Evolutionary conservation across 2,888 invertebrate species (phyloP).

Genomic region (Agrochola circellaris): DNA sequence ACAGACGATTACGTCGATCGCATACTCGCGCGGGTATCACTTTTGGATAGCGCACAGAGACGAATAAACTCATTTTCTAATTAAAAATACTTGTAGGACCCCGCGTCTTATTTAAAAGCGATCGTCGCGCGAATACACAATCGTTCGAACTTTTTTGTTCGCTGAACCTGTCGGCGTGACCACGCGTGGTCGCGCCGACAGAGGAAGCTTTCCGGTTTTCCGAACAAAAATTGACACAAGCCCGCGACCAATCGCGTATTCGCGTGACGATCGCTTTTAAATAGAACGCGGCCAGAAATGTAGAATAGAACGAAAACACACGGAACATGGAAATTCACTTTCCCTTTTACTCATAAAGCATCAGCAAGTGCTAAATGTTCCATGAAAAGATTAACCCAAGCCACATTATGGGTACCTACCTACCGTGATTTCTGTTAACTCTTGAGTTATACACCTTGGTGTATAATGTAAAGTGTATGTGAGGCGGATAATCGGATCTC

Average conservation of each 20-base stretch:
- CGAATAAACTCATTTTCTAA: neutral
- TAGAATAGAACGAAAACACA: neutral
- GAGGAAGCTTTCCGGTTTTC: too few relatives aligned
- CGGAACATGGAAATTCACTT: neutral
- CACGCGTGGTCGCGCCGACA: too few relatives aligned
- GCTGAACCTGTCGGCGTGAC: too few relatives aligned
- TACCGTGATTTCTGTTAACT: conserved; percentile 24
- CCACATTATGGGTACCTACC: neutral
- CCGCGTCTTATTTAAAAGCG: too few relatives aligned
- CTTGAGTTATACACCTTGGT: too few relatives aligned
- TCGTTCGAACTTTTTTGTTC: too few relatives aligned
- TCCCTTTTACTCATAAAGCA: neutral
- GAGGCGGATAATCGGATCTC: conserved; percentile 41
- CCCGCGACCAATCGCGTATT: too few relatives aligned
- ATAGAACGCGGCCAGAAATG: too few relatives aligned
- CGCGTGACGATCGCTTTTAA: too few relatives aligned
- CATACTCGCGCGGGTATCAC: too few relatives aligned
- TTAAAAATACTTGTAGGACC: neutral
- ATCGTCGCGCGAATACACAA: too few relatives aligned
- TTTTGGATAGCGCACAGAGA: neutral
- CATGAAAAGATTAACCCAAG: conserved; percentile 21
- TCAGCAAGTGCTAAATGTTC: neutral
- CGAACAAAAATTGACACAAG: too few relatives aligned
- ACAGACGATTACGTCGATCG: neutral
- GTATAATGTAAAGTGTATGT: conserved; percentile 18